Conservation (phyloP, 2,113 vertebrate species). For the Sigmodon hispidus region DNA sequence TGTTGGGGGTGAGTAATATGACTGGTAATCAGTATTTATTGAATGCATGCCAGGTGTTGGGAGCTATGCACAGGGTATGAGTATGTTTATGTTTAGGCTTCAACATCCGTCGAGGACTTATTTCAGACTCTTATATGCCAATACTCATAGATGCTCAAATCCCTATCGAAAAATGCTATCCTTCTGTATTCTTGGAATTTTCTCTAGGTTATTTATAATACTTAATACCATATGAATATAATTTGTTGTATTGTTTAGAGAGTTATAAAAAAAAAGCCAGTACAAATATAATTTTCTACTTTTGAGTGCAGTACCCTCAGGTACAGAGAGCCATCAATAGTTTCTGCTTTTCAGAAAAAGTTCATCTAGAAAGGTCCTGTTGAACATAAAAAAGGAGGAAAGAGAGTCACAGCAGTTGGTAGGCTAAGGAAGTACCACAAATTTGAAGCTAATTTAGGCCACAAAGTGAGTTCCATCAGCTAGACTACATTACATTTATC, state of each 20-base stretch:
- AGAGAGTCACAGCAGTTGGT: neutral
- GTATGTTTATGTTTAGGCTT: neutral
- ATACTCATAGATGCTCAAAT: neutral
- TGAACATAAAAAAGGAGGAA: neutral
- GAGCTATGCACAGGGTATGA: slow-evolving; percentile 10
- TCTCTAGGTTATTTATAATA: neutral
- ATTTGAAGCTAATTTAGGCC: neutral
- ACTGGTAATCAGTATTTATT: neutral
- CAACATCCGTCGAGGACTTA: neutral
- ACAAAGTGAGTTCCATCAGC: neutral
- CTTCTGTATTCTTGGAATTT: neutral
- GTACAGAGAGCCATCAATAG: neutral
- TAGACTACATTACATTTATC: neutral
- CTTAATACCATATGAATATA: neutral
- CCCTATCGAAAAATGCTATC: neutral
- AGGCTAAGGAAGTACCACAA: neutral
- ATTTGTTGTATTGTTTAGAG: neutral
- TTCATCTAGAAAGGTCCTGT: neutral
- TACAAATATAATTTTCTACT: neutral
- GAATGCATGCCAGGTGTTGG: neutral
- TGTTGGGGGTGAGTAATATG: neutral
- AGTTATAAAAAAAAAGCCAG: neutral
- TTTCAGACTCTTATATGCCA: neutral
- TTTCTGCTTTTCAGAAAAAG: slow-evolving; percentile 51
- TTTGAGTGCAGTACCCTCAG: neutral